Evolutionary conservation across 2,113 vertebrate genomes (phyloP).

Genomic region (Antigone vipio): DNA sequence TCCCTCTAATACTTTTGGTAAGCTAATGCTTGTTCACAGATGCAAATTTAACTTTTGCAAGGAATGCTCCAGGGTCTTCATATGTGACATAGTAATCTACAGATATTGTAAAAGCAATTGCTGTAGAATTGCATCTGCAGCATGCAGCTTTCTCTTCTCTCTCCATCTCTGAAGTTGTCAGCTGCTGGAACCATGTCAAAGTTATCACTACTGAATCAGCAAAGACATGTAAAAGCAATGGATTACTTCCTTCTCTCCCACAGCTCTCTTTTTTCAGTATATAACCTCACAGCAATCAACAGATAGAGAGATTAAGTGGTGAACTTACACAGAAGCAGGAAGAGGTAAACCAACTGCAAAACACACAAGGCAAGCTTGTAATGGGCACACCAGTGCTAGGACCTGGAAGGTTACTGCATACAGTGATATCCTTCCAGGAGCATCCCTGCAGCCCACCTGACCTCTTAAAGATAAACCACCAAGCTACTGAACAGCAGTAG

Average conservation of each 20-base stretch:
- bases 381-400: not conserved
- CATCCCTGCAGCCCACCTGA: not conserved
- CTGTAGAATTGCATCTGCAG: not conserved
- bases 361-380: not conserved
- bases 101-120: not conserved
- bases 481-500: not conserved
- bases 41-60: not conserved
- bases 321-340: not conserved
- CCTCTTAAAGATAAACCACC: not conserved
- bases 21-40: not conserved
- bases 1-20: not conserved
- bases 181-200: not conserved
- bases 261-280: not conserved
- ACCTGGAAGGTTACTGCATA: not conserved
- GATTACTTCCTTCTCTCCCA: not conserved
- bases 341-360: not conserved
- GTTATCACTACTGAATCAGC: not conserved
- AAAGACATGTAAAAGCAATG: not conserved
- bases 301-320: not conserved
- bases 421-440: not conserved
- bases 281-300: not conserved
- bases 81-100: not conserved
- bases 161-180: not conserved
- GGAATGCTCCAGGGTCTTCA: not conserved
- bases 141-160: not conserved